Evolutionary conservation across 1,140 invertebrate genomes (phyloP).

Genomic region (Oryctes rhinoceros): DNA sequence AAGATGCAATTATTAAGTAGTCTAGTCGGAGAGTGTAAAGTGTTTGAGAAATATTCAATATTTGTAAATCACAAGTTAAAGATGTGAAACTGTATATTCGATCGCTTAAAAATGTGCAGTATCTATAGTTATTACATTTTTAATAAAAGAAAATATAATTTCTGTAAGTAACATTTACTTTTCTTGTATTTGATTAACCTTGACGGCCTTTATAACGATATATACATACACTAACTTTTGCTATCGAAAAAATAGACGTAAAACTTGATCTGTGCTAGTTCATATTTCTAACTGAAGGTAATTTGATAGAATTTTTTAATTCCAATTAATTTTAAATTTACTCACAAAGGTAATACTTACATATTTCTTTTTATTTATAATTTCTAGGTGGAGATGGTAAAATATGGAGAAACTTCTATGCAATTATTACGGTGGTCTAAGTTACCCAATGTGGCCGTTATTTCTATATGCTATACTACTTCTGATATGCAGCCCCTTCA

Average conservation of each 20-base stretch:
- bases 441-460: constrained; percentile 48
- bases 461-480: constrained; percentile 63
- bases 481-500: constrained; percentile 64
- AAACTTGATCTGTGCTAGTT: background rate
- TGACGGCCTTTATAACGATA: background rate
- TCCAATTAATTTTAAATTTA: background rate
- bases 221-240: background rate
- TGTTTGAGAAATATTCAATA: background rate
- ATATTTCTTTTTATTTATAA: background rate
- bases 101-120: background rate
- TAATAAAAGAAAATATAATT: background rate
- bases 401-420: constrained; percentile 42
- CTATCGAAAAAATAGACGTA: constrained; percentile 11
- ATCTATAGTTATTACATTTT: constrained; percentile 1
- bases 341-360: background rate
- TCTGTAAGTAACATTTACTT: constrained; percentile 7
- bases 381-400: constrained; percentile 49
- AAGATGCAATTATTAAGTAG: constrained; percentile 36
- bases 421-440: constrained; percentile 28
- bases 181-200: background rate
- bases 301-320: background rate
- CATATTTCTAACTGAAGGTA: background rate
- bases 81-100: background rate
- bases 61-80: background rate
- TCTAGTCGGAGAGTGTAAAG: background rate